A percentile compares a stretch with the other conserved stretches of the same genome.
Conservation (phyloP, 2,113 vertebrate genomes). For the Halichoerus grypus region DNA sequence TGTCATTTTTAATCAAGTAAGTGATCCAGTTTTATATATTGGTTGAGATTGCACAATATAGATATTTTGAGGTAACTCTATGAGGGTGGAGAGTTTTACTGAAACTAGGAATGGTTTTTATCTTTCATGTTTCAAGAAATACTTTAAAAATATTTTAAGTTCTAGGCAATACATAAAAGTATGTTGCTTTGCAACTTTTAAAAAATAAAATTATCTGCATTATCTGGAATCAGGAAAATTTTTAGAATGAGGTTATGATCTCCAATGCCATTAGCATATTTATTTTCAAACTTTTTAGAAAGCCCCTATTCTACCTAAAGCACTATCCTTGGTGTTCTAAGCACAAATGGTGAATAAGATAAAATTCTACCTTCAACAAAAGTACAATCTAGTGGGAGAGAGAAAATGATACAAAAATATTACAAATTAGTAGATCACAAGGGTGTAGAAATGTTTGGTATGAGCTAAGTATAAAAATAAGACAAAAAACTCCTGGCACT, state of each 20-base stretch:
- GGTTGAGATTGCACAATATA: neutral
- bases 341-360: neutral
- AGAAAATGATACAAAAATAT: neutral
- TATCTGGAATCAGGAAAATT: neutral
- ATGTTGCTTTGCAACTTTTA: neutral
- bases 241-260: neutral
- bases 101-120: neutral
- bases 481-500: neutral
- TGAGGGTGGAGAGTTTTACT: neutral
- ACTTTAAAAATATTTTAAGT: conserved; percentile 13
- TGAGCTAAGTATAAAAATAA: neutral
- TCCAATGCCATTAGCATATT: neutral
- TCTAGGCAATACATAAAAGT: neutral
- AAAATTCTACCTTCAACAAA: neutral
- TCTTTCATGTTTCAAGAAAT: neutral
- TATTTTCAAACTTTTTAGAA: neutral
- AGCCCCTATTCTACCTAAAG: neutral
- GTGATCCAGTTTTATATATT: conserved; percentile 2
- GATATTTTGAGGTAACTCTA: conserved; percentile 43
- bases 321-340: neutral
- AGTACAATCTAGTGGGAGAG: neutral
- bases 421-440: neutral
- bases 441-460: neutral
- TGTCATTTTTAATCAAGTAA: conserved; percentile 61
- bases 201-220: neutral